phyloP scores from a whole-genome alignment of 2,113 vertebrate species.

The Phrynocephalus versicolor region DNA sequence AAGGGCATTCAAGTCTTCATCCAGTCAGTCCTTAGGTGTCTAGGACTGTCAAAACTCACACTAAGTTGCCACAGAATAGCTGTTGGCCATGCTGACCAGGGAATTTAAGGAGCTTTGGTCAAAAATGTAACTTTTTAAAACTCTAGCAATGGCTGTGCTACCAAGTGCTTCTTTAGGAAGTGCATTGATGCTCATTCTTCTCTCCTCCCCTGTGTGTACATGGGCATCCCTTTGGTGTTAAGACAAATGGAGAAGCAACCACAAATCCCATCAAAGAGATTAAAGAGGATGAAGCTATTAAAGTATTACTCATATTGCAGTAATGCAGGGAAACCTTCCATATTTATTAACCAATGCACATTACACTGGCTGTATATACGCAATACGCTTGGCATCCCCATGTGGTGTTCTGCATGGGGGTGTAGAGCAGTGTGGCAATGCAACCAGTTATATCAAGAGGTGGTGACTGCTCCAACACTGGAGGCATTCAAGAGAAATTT shows the following conservation, averaged over 20 bases:
- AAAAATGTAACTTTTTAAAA: too few relatives aligned
- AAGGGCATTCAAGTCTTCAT: slow-evolving; percentile 2
- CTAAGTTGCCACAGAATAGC: too few relatives aligned
- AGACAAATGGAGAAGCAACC: neutral
- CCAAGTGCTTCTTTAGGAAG: neutral
- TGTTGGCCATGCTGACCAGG: too few relatives aligned
- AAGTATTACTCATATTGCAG: neutral
- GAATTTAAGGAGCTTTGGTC: too few relatives aligned
- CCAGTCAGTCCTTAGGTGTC: neutral
- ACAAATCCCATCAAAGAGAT: neutral
- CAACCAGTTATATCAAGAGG: too few relatives aligned
- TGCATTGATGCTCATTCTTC: neutral
- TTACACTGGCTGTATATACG: neutral
- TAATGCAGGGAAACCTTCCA: neutral
- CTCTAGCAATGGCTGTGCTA: neutral
- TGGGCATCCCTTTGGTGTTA: neutral
- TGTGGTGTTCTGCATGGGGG: neutral
- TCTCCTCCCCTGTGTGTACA: neutral
- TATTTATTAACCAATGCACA: neutral
- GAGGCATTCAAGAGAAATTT: too few relatives aligned
- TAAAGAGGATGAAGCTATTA: neutral
- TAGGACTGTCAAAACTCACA: neutral
- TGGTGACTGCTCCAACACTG: too few relatives aligned
- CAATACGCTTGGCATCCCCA: neutral
- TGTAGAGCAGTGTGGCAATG: too few relatives aligned